Evolutionary conservation across 1,140 invertebrate species (phyloP).

Genomic region (Subanguina moxae): DNA sequence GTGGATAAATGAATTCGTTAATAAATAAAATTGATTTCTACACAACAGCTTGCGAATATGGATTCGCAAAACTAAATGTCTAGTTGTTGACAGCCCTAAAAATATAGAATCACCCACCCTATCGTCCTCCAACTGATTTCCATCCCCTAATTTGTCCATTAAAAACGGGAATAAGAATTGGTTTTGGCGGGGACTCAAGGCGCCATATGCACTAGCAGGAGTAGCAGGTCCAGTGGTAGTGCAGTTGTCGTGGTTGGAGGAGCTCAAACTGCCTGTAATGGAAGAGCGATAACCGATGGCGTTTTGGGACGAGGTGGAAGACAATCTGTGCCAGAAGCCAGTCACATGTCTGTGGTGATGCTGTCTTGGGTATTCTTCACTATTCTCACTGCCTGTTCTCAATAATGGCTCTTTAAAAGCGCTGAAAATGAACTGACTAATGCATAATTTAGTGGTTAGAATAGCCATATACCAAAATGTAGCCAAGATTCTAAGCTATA

Average conservation of each 20-base stretch:
- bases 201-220: background rate
- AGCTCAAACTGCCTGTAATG: background rate
- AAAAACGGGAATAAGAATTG: background rate
- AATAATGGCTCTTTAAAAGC: background rate
- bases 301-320: background rate
- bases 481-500: too few species aligned
- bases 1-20: too few species aligned
- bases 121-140: background rate
- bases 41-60: background rate
- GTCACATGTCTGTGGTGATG: background rate
- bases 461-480: too few species aligned
- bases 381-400: background rate
- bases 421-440: background rate
- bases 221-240: background rate
- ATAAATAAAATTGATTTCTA: background rate
- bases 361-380: background rate
- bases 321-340: conserved; percentile 13
- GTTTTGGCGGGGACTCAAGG: background rate
- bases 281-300: background rate
- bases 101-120: background rate
- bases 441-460: too few species aligned
- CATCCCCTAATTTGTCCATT: background rate
- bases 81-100: background rate
- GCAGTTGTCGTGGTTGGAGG: background rate
- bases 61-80: background rate